Evolutionary conservation across 35 echinoderm and acorn worm genomes (phyloP).

Genomic region (Apostichopus californicus): DNA sequence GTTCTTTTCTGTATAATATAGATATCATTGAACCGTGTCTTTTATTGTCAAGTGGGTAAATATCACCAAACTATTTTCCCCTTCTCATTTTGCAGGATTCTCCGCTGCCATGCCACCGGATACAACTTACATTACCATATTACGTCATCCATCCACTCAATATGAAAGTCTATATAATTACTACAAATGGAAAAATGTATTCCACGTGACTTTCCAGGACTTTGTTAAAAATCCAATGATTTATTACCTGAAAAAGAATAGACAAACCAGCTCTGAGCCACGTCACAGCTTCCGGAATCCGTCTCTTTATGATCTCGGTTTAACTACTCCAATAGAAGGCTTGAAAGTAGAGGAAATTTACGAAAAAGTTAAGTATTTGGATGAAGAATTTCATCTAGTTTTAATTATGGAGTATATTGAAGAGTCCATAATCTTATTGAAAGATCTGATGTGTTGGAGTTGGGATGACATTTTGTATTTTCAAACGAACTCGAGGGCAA

Average conservation of each 20-base stretch:
- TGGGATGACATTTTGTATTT: constrained; percentile 43
- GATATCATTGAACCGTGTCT: no score
- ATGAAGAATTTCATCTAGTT: constrained; percentile 33
- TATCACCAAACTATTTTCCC: no score
- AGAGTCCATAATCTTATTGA: constrained; percentile 42
- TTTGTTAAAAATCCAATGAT: constrained; percentile 44
- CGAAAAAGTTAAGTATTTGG: constrained; percentile 13
- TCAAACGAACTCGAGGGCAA: background rate
- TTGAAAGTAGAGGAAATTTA: background rate
- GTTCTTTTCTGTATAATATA: no score
- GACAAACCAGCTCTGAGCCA: background rate
- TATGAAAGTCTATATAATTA: constrained; percentile 62
- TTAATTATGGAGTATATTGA: constrained; percentile 46
- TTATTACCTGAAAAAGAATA: constrained; percentile 17
- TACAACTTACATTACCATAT: constrained; percentile 54
- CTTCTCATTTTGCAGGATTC: constrained; percentile 19
- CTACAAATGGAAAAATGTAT: constrained; percentile 28
- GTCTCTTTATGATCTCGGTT: constrained; percentile 50
- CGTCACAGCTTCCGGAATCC: constrained; percentile 19
- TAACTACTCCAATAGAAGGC: background rate
- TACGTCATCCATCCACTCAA: constrained; percentile 62
- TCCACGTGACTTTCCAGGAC: background rate
- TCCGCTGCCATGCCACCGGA: constrained; percentile 41
- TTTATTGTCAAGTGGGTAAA: no score
- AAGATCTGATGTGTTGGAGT: constrained; percentile 49